Conservation (phyloP, 2,888 invertebrate genomes). For the Amiota mariae region DNA sequence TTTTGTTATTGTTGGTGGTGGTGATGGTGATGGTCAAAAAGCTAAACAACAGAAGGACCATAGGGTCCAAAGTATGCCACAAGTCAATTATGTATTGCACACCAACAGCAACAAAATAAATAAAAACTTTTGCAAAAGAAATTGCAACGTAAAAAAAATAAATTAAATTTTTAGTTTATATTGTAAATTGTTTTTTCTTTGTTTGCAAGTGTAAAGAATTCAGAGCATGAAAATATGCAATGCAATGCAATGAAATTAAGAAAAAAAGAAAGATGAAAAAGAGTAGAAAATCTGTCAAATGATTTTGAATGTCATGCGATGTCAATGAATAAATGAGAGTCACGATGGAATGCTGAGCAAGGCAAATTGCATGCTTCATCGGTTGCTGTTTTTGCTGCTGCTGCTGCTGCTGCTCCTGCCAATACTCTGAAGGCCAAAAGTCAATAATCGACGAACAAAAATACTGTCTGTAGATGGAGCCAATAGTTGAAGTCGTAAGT, state of each 20-base stretch:
- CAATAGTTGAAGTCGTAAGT: not conserved
- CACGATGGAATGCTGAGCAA: not conserved
- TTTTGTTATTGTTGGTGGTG: not conserved
- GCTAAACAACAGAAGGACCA: not conserved
- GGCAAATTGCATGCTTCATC: not conserved
- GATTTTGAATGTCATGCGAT: conserved; percentile 8
- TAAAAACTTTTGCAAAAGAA: not conserved
- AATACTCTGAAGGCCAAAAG: conserved; percentile 2
- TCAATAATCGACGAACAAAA: not conserved
- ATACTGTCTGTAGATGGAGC: not conserved
- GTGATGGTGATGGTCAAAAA: not conserved
- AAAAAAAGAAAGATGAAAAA: not conserved
- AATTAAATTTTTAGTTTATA: not conserved
- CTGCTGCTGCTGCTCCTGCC: no score
- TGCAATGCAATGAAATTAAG: not conserved
- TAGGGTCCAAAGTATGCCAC: conserved; percentile 6
- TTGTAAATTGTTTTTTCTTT: not conserved
- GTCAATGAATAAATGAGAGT: not conserved
- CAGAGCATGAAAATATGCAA: not conserved
- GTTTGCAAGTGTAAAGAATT: not conserved
- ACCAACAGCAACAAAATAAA: not conserved
- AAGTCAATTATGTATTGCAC: conserved; percentile 21
- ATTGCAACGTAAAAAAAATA: not conserved
- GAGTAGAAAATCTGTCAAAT: conserved; percentile 12
- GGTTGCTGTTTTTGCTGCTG: no score